Evolutionary conservation across 2,113 vertebrate genomes (phyloP).

Genomic region (Anhinga anhinga): DNA sequence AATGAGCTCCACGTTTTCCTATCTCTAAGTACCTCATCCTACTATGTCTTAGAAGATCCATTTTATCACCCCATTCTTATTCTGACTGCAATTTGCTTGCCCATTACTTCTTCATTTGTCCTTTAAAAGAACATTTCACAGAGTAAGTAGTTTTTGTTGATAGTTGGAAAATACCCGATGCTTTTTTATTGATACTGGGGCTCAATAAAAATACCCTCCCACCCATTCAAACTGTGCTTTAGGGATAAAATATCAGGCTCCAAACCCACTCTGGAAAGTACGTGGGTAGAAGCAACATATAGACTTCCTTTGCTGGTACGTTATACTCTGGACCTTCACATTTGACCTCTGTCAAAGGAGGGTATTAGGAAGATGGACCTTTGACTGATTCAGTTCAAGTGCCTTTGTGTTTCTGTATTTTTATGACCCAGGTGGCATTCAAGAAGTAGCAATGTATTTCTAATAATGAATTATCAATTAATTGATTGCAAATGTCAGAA

Average conservation of each 20-base stretch:
- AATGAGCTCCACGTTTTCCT: neutral
- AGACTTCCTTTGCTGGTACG: neutral
- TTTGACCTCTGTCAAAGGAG: neutral
- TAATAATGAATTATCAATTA: neutral
- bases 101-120: neutral
- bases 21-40: neutral
- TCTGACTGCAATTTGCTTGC: neutral
- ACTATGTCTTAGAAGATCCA: neutral
- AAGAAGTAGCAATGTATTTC: neutral
- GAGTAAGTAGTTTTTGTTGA: neutral
- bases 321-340: neutral
- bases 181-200: neutral
- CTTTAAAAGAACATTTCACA: neutral
- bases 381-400: neutral
- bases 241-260: neutral
- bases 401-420: neutral
- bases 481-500: neutral
- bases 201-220: neutral
- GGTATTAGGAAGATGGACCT: neutral
- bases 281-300: neutral
- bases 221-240: neutral
- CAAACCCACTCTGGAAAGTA: neutral
- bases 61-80: neutral
- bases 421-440: neutral
- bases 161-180: neutral